Evolutionary conservation across 2,113 vertebrate genomes (phyloP).

Genomic region (Lagopus muta): DNA sequence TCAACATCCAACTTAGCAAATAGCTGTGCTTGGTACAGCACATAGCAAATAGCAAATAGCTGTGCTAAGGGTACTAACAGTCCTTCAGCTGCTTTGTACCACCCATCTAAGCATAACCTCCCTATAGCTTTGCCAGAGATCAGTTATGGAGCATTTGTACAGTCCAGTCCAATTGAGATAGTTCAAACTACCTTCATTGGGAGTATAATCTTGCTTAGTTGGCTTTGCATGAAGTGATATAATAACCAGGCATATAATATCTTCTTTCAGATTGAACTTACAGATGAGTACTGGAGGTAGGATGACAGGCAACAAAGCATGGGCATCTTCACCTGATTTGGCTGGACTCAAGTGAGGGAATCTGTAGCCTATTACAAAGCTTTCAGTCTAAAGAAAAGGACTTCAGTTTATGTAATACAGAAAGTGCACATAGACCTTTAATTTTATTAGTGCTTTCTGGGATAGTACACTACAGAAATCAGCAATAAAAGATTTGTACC

Average conservation of each 20-base stretch:
- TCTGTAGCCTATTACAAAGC: neutral
- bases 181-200: neutral
- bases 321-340: neutral
- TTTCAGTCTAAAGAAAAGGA: neutral
- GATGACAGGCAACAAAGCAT: neutral
- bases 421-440: accelerated
- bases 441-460: neutral
- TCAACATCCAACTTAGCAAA: neutral
- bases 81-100: neutral
- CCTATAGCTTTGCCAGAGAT: neutral
- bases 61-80: neutral
- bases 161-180: neutral
- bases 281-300: neutral
- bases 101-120: neutral
- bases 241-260: neutral
- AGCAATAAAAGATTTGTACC: neutral
- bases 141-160: neutral
- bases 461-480: neutral
- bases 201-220: neutral
- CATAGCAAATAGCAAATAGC: neutral
- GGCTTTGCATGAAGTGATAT: neutral
- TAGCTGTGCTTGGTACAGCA: neutral
- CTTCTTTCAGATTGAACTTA: neutral
- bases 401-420: neutral
- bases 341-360: neutral